phyloP scores from a whole-genome alignment of 2,888 invertebrate species.

The Dermolepida albohirtum region DNA sequence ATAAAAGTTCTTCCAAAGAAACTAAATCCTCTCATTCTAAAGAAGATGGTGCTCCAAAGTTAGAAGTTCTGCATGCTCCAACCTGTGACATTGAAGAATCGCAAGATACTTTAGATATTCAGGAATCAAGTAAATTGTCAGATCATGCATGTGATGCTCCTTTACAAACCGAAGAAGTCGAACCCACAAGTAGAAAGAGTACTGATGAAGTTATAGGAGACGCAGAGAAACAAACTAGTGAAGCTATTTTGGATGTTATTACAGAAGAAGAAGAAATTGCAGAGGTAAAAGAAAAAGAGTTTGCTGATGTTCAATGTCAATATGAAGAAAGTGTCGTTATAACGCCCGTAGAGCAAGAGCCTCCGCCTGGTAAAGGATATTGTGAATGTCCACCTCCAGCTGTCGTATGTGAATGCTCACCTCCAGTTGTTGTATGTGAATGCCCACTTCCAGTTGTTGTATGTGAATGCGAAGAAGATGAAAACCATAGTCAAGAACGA shows the following conservation, averaged over 20 bases:
- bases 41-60: conserved; percentile 3
- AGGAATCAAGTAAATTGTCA: conserved; percentile 17
- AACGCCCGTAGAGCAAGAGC: too few species aligned
- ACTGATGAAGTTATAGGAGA: neutral
- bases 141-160: conserved; percentile 1
- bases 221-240: conserved; percentile 7
- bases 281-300: conserved; percentile 6
- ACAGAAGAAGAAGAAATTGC: conserved; percentile 17
- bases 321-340: neutral
- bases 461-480: conserved; percentile 10
- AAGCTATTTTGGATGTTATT: conserved; percentile 5
- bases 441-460: neutral
- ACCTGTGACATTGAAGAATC: conserved; percentile 30
- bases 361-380: too few species aligned
- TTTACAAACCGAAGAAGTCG: neutral
- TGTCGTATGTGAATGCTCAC: neutral
- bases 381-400: too few species aligned
- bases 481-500: neutral
- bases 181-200: neutral
- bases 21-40: conserved; percentile 3
- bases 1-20: conserved; percentile 1
- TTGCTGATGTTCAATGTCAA: conserved; percentile 2
- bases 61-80: conserved; percentile 34
- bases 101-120: conserved; percentile 21
- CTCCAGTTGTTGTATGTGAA: neutral